Evolutionary conservation across 2,113 vertebrate species (phyloP).

Genomic region (Eurystomus gularis): DNA sequence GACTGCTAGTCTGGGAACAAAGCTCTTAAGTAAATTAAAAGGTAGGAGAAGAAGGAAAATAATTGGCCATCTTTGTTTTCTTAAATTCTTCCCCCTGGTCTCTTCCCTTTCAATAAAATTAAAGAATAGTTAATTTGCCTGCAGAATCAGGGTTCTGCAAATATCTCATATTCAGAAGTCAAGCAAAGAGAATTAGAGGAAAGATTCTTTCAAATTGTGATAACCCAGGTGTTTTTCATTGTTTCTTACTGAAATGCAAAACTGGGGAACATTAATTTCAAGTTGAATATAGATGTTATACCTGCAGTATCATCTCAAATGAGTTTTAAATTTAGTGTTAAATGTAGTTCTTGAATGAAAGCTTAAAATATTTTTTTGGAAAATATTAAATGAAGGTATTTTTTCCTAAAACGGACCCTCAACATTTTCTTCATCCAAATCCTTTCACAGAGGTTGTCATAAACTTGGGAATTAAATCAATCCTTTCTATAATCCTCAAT

Average conservation of each 20-base stretch:
- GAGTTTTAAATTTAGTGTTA: not conserved
- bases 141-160: not conserved
- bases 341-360: not conserved
- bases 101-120: not conserved
- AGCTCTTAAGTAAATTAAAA: slow-evolving; percentile 29
- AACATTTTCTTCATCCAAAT: not conserved
- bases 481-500: not conserved
- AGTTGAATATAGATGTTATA: not conserved
- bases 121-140: not conserved
- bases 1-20: slow-evolving; percentile 39
- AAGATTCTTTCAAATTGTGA: not conserved
- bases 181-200: not conserved
- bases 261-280: not conserved
- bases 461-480: not conserved
- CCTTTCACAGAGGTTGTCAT: not conserved
- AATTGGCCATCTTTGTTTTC: not conserved
- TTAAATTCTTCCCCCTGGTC: not conserved
- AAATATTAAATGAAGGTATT: not conserved
- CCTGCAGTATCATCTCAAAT: not conserved
- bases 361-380: not conserved
- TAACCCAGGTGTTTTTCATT: not conserved
- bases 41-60: not conserved
- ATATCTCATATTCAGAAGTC: not conserved
- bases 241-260: not conserved
- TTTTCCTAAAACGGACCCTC: not conserved